Evolutionary conservation across 2,888 invertebrate species (phyloP).

Genomic region (Rotaria macrura): DNA sequence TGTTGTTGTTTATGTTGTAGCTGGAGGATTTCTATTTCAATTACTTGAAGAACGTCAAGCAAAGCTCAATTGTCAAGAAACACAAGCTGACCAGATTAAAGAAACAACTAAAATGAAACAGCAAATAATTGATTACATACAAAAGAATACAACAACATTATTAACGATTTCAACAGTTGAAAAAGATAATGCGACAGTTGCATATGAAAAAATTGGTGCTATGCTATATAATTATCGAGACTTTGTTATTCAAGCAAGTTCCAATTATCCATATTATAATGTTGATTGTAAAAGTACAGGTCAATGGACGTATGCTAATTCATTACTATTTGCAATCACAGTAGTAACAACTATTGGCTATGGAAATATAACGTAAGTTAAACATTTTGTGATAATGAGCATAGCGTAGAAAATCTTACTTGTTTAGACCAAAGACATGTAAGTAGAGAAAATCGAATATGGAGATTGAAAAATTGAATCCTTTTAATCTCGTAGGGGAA

Average conservation of each 20-base stretch:
- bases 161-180: background rate
- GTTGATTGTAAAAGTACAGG: background rate
- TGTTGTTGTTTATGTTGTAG: constrained; percentile 26
- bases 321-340: constrained; percentile 30
- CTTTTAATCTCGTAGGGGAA: constrained; percentile 35
- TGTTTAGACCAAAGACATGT: background rate
- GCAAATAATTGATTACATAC: constrained; percentile 23
- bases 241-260: background rate
- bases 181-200: constrained; percentile 31
- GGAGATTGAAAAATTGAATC: background rate
- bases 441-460: background rate
- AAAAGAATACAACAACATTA: constrained; percentile 23
- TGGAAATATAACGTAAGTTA: constrained; percentile 26
- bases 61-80: constrained; percentile 27
- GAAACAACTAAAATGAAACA: constrained; percentile 41
- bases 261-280: background rate
- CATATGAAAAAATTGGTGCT: constrained; percentile 23
- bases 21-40: constrained; percentile 33
- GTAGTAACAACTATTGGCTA: constrained; percentile 33
- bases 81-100: constrained; percentile 48
- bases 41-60: constrained; percentile 33
- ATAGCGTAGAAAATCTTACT: too few species aligned
- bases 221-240: constrained; percentile 21
- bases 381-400: background rate
- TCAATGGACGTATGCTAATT: constrained; percentile 28